These are phyloP conservation scores for Myiothlypis coronata DNA, from an alignment of 2,797 vertebrate genomes.

Conservation along the genomic window DNA sequence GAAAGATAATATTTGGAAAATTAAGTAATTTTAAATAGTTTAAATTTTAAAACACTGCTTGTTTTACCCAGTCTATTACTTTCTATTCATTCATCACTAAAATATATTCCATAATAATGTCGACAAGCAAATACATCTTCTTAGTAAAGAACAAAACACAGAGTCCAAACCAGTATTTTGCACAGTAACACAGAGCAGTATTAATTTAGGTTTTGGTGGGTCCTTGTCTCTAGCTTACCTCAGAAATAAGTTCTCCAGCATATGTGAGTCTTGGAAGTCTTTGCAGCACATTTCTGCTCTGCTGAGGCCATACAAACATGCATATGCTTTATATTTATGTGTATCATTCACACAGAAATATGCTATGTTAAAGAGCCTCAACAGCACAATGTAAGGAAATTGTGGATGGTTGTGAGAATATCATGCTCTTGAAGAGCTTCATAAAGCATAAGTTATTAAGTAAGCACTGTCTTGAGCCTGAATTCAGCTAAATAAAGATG, in stretches of 20 bases:
- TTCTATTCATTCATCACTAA: not conserved
- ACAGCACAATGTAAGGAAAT: not conserved
- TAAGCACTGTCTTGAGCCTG: slow-evolving; percentile 39
- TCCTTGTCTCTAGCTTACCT: slow-evolving; percentile 64
- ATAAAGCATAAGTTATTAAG: slow-evolving; percentile 64
- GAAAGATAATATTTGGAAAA: not conserved
- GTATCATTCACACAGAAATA: slow-evolving; percentile 24
- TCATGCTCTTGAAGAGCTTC: not conserved
- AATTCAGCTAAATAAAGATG: slow-evolving; percentile 73
- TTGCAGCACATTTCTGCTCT: slow-evolving; percentile 29
- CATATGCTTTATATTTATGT: not conserved
- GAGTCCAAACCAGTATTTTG: not conserved
- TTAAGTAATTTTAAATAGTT: not conserved
- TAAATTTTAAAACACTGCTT: not conserved
- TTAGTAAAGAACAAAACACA: not conserved
- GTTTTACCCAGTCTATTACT: not conserved
- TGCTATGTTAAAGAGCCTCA: slow-evolving; percentile 22
- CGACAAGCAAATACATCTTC: not conserved
- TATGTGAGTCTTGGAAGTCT: not conserved
- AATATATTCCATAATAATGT: not conserved
- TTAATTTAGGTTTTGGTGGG: not conserved
- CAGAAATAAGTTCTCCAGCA: slow-evolving; percentile 1
- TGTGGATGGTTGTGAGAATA: slow-evolving; percentile 31
- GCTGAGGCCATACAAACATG: not conserved
- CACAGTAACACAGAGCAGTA: not conserved